Percentiles rank a stretch among this genome's conserved stretches.
Evolutionary conservation across 2,888 invertebrate species (phyloP).

Genomic region (Phytoseiulus persimilis): DNA sequence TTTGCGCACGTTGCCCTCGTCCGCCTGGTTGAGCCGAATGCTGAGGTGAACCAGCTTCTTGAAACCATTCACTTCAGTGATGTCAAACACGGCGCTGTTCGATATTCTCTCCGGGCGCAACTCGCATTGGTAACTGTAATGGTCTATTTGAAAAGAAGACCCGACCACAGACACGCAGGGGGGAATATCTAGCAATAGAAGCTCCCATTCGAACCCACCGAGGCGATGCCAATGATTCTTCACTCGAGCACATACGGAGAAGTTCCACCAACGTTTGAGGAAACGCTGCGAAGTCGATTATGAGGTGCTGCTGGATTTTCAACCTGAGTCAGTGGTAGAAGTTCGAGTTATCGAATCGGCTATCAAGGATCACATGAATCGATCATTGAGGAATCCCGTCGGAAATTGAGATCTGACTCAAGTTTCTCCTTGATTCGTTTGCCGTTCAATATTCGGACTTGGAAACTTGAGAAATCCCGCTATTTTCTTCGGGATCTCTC

Average conservation of each 20-base stretch:
- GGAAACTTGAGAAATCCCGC: too few relatives aligned
- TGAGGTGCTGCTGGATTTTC: conserved; percentile 32
- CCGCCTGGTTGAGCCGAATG: conserved; percentile 20
- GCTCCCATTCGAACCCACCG: background rate
- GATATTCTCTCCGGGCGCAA: conserved; percentile 18
- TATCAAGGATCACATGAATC: too few relatives aligned
- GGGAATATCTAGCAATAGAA: background rate
- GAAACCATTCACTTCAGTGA: conserved; percentile 26
- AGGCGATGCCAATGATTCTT: conserved; percentile 24
- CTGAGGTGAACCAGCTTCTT: conserved; percentile 35
- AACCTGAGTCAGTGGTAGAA: background rate
- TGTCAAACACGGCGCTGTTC: background rate
- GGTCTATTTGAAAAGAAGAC: background rate
- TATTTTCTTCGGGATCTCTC: too few relatives aligned
- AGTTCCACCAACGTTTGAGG: conserved; percentile 26
- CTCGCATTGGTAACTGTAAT: conserved; percentile 21
- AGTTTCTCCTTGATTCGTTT: too few relatives aligned
- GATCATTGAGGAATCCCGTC: too few relatives aligned
- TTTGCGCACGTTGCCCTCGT: conserved; percentile 22
- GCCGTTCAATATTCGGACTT: too few relatives aligned
- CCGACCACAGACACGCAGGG: background rate
- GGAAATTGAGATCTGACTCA: too few relatives aligned
- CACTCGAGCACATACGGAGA: conserved; percentile 23
- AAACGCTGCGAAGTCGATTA: conserved; percentile 31
- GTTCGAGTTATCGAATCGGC: background rate